Evolutionary conservation across 1,140 invertebrate species (phyloP).

Genomic region (Steinernema khuongi): DNA sequence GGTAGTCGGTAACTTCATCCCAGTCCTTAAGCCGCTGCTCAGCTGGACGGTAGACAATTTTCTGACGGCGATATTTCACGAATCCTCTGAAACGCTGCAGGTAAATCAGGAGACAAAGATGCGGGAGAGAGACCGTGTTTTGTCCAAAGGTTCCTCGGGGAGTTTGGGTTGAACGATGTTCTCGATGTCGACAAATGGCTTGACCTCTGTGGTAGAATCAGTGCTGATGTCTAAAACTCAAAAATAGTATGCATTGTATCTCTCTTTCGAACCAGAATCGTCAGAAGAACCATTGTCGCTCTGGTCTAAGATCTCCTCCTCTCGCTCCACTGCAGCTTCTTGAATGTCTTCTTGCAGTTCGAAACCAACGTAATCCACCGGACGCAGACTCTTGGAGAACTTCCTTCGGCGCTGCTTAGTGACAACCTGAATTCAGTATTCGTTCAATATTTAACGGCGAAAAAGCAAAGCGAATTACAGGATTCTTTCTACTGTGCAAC

Average conservation of each 20-base stretch:
- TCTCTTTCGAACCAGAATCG: constrained; percentile 24
- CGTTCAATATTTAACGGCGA: background rate
- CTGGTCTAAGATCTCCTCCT: constrained; percentile 38
- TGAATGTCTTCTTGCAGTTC: constrained; percentile 57
- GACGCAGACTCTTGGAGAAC: constrained; percentile 50
- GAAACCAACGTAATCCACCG: constrained; percentile 49
- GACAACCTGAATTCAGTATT: constrained; percentile 33
- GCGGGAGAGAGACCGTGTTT: constrained; percentile 67
- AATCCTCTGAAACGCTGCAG: constrained; percentile 69
- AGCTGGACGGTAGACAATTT: constrained; percentile 74
- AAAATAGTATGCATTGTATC: background rate
- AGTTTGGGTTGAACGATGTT: constrained; percentile 75
- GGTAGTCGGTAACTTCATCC: constrained; percentile 79
- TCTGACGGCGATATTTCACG: constrained; percentile 87
- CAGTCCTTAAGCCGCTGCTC: constrained; percentile 82
- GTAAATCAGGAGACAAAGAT: constrained; percentile 16
- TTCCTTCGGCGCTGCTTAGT: constrained; percentile 51
- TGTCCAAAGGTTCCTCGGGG: constrained; percentile 78
- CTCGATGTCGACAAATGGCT: constrained; percentile 74
- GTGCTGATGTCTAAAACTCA: constrained; percentile 9
- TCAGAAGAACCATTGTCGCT: constrained; percentile 32
- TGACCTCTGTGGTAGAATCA: constrained; percentile 21
- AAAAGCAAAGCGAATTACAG: constrained; percentile 27
- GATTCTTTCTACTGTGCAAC: constrained; percentile 20
- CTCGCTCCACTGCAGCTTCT: constrained; percentile 44